Percentiles rank a stretch among this genome's conserved stretches.
Conservation (phyloP, 2,113 vertebrate genomes). For the Lepidothrix coronata region DNA sequence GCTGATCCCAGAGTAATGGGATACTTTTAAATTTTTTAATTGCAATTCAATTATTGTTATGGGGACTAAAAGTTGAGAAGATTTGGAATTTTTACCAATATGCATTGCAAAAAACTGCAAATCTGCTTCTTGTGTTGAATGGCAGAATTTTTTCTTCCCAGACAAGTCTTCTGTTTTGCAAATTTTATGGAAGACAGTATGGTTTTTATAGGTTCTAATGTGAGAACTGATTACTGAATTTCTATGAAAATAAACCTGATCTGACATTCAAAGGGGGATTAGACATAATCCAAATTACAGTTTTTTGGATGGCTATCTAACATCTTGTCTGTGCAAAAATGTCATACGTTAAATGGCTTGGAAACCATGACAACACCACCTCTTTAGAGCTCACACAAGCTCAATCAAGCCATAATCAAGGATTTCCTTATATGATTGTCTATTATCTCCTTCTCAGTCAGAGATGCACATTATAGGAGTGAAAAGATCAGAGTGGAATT, state of each 20-base stretch:
- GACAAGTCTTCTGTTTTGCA: neutral
- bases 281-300: constrained; percentile 28
- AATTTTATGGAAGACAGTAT: neutral
- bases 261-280: neutral
- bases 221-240: constrained; percentile 2
- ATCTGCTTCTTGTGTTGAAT: neutral
- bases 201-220: constrained; percentile 10
- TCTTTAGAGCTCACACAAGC: constrained; percentile 67
- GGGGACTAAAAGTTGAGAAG: neutral
- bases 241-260: constrained; percentile 39
- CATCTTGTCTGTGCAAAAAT: constrained; percentile 57
- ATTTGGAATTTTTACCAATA: neutral
- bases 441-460: constrained; percentile 73
- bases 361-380: constrained; percentile 73
- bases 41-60: neutral
- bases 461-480: constrained; percentile 59
- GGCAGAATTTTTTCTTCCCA: neutral
- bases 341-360: constrained; percentile 29
- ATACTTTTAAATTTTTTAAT: neutral
- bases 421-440: constrained; percentile 74
- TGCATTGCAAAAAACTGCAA: neutral
- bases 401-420: constrained; percentile 77
- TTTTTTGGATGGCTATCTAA: constrained; percentile 66
- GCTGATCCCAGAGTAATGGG: neutral
- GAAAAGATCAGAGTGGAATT: constrained; percentile 65